These are phyloP conservation scores for Galleria mellonella DNA, from an alignment of 1,140 invertebrate genomes.

Conservation along the genomic window DNA sequence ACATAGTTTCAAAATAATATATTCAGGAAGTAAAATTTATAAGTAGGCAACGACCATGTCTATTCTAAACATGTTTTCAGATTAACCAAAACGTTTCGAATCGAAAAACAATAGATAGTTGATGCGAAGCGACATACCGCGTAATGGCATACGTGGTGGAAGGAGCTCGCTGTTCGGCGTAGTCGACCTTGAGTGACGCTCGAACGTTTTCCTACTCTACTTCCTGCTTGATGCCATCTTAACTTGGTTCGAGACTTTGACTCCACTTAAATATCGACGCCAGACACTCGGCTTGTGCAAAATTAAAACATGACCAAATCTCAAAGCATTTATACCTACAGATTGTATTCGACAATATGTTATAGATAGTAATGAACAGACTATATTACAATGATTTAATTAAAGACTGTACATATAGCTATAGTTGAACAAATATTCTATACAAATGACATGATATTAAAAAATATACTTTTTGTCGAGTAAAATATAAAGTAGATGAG, in stretches of 20 bases:
- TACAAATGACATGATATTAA: no score
- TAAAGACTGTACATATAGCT: no score
- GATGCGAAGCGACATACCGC: constrained; percentile 18
- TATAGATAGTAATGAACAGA: no score
- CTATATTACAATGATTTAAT: no score
- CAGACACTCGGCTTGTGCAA: constrained; percentile 11
- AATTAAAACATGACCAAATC: background rate
- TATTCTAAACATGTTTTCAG: constrained; percentile 2
- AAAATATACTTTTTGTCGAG: no score
- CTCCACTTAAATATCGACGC: constrained; percentile 12
- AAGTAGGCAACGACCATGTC: background rate
- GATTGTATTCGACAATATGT: no score
- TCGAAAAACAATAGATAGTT: constrained; percentile 28
- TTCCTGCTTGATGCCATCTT: constrained; percentile 63
- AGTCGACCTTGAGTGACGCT: constrained; percentile 55
- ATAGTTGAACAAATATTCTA: no score
- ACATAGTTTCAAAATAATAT: no score
- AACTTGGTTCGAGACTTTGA: constrained; percentile 12
- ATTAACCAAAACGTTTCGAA: constrained; percentile 27
- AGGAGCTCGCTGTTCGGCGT: constrained; percentile 32
- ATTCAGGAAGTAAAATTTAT: background rate
- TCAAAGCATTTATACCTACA: no score
- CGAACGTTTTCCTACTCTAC: constrained; percentile 65
- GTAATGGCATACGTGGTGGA: constrained; percentile 36
- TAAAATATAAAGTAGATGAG: no score